Conservation (phyloP, 2,113 vertebrate species). For the Geococcyx californianus region DNA sequence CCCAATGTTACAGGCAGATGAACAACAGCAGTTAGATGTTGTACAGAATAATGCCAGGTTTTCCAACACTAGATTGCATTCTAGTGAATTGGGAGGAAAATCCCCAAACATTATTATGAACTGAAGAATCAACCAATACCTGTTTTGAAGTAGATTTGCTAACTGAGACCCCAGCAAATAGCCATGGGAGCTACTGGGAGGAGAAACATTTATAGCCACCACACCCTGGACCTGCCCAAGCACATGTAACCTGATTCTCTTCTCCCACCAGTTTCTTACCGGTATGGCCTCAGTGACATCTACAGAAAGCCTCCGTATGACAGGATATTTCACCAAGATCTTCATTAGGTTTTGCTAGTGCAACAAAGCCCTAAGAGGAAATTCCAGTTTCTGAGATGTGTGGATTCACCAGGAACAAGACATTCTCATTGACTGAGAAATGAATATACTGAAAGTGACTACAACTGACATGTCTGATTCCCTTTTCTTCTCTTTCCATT, state of each 20-base stretch:
- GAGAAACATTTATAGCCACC: background rate
- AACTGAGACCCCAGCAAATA: background rate
- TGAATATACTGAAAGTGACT: background rate
- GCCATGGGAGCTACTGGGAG: background rate
- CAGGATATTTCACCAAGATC: background rate
- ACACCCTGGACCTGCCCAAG: background rate
- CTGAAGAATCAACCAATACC: background rate
- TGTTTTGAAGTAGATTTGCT: background rate
- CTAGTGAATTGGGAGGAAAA: rapidly evolving
- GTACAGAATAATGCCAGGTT: background rate
- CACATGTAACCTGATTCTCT: background rate
- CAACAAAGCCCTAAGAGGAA: background rate
- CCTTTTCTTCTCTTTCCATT: background rate
- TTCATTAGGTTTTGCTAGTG: background rate
- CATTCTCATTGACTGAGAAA: background rate
- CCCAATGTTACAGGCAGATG: too few species aligned
- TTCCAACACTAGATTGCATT: background rate
- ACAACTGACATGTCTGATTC: background rate
- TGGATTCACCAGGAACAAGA: background rate
- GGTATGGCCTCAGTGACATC: background rate
- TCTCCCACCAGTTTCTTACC: background rate
- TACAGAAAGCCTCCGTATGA: background rate
- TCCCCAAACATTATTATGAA: background rate
- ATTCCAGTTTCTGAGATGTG: background rate
- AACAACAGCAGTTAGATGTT: too few species aligned